These are phyloP conservation scores for Drosophila anomalata DNA, from an alignment of 2,888 invertebrate species.

Conservation along the genomic window DNA sequence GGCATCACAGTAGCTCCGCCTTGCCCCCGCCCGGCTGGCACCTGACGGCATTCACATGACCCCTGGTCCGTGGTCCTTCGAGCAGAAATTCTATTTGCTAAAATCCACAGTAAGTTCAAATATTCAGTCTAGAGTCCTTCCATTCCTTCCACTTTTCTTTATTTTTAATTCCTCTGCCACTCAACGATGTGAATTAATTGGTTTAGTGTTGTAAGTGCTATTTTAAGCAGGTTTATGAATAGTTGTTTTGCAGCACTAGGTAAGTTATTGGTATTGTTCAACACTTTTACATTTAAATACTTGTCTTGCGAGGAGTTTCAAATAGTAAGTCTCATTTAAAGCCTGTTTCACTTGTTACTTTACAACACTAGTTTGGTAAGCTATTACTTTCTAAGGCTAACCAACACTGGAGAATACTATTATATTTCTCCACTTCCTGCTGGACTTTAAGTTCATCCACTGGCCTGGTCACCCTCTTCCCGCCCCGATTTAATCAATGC, in stretches of 20 bases:
- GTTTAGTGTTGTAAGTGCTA: slow-evolving; percentile 29
- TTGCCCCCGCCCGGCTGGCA: slow-evolving; percentile 17
- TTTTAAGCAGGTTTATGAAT: background rate
- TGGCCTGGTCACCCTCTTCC: slow-evolving; percentile 2
- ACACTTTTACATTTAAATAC: background rate
- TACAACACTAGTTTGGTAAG: background rate
- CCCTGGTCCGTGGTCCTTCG: slow-evolving; percentile 18
- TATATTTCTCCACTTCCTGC: background rate
- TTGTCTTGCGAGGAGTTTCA: too few relatives aligned
- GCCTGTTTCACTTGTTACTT: background rate
- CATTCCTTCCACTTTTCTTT: background rate
- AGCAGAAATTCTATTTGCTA: slow-evolving; percentile 63
- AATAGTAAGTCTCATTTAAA: background rate
- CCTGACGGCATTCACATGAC: slow-evolving; percentile 44
- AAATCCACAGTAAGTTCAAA: slow-evolving; percentile 61
- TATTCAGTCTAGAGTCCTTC: slow-evolving; percentile 29
- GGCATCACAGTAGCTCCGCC: slow-evolving; percentile 10
- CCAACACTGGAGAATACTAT: background rate
- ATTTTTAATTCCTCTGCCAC: slow-evolving; percentile 12
- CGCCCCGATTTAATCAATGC: slow-evolving; percentile 48
- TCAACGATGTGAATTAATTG: slow-evolving; percentile 61
- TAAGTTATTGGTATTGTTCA: too few relatives aligned
- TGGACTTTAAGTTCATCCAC: slow-evolving; percentile 18
- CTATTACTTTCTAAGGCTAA: background rate
- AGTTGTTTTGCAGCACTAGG: background rate